phyloP scores from a whole-genome alignment of 2,797 vertebrate genomes.

The Bradypus variegatus region DNA sequence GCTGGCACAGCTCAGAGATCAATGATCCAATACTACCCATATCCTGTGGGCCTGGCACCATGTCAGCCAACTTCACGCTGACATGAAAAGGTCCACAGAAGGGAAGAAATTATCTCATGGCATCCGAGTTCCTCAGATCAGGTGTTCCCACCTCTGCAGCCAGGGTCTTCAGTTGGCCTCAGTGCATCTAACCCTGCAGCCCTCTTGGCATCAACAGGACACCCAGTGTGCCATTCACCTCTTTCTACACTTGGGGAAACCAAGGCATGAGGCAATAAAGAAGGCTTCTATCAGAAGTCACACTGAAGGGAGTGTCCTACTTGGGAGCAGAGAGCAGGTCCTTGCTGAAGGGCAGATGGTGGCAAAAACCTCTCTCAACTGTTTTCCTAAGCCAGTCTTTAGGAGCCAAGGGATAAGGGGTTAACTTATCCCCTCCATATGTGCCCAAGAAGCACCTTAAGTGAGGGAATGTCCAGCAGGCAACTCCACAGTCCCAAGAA shows the following conservation, averaged over 20 bases:
- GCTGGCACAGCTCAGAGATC: background rate
- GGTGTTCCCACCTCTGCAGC: background rate
- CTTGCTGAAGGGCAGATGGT: background rate
- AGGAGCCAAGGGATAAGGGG: background rate
- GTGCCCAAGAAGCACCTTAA: constrained; percentile 14
- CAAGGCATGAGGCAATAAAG: background rate
- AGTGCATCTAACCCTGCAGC: background rate
- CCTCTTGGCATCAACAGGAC: background rate
- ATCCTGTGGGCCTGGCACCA: background rate
- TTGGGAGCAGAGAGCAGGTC: background rate
- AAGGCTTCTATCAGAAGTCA: background rate
- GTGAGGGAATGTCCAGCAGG: background rate
- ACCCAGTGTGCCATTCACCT: background rate
- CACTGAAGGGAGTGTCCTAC: background rate
- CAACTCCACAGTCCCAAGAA: background rate
- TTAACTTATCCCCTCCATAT: background rate
- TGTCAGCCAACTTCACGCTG: background rate
- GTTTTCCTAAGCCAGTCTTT: background rate
- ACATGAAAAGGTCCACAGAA: background rate
- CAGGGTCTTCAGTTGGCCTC: constrained; percentile 5
- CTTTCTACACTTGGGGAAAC: constrained; percentile 5
- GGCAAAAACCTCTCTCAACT: background rate
- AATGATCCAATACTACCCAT: background rate
- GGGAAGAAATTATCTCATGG: background rate
- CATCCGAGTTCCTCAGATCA: background rate